Base-by-base conservation (phyloP, 2,113 vertebrate genomes). In the Formicarius rufipectus region DNA sequence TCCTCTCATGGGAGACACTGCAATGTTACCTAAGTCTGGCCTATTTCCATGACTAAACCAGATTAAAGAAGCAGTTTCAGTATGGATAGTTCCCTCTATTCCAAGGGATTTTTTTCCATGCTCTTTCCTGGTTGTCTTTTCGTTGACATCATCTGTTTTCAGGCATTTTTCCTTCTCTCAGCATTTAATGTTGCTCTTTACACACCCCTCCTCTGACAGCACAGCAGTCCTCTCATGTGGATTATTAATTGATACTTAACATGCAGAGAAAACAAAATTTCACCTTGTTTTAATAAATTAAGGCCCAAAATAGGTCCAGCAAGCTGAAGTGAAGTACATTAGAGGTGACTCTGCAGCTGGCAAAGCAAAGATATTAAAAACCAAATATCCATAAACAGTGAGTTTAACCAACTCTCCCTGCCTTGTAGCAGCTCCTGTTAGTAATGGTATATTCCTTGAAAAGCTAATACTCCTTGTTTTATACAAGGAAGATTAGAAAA, bases 351-450 rank as follows among this genome's bases (percentile, higher is more conserved):
- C 66, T 18, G 21, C 2, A 68, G n/a, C 47, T 31, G 25, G 25
- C 27, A 90, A 79, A 92, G 21, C 22, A 71, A 35, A 53, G 84
- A 44, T 17, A 58, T 49, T 64, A 75, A 85, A 93, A 80, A 12
- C 5, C 28, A 72, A 74, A 93, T 95, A 99, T 98, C 99, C 98
- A 59, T 99, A 99, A 97, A 99, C 99, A 8, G 99, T 99, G 83
- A 99, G 98, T 82, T 98, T 97, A 59, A 97, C 85, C 93, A 99
- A 55, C 78, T 99, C 98, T 89, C 98, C 99, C 47, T 91, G 95
- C 84, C 98, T 98, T 21, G 82, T 20, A 10, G 98, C 97, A 62
- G 98, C 99, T 93, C 99, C 98, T 30, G 98, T 98, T 75, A 99
- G 97, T 74, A 98, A 42, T 30, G 35, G 10, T 55, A 14, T 80